Base-by-base conservation (phyloP, 2,113 vertebrate species). In the Regulus satrapa region DNA sequence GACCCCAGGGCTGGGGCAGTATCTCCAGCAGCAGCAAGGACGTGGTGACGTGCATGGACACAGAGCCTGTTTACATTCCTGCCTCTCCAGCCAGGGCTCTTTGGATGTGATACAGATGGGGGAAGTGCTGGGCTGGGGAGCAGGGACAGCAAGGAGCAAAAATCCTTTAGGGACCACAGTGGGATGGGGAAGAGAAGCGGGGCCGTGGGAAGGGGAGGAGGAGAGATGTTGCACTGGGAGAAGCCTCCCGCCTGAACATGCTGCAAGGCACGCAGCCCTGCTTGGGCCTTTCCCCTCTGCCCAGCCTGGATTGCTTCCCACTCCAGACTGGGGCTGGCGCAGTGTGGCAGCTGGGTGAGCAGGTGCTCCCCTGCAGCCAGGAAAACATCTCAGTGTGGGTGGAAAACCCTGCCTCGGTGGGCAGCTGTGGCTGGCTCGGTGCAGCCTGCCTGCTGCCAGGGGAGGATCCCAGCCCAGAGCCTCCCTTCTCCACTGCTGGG, bases 21-120 rank as follows among this genome's bases (percentile, higher is more conserved):
- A 1, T 38, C 55, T 59, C 23, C 59, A 14, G 12, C 6, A 6
- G 45, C 71, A 63, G 66, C 40, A 18, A 10, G 56, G 71, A 36
- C 17, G 26, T 6, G 43, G 61, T 43, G 69, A 66, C 0, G 1
- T 59, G 74, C 21, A 15, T 1, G 7, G 68, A 67, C 5, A 3
- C 7, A 2, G 20, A 87, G 69, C 73, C 61, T 89, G 84, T 91
- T 95, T 91, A 67, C 48, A 58, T 96, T 95, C 83, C 86, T 76
- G 72, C 31, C 52, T 94, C 75, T 76, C 36, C 75, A 88, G 67
- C 29, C 54, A 77, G 51, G 4, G 11, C 79, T 59, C 40, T 15
- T 81, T 91, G 89, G 87, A 74, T 81, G 21, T 1, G 59, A 62
- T 63, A 20, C 40, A 13, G 81, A 69, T 52, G 43, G 85, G 52